Conservation (phyloP, 1,140 invertebrate species). For the Drosophila suzukii region DNA sequence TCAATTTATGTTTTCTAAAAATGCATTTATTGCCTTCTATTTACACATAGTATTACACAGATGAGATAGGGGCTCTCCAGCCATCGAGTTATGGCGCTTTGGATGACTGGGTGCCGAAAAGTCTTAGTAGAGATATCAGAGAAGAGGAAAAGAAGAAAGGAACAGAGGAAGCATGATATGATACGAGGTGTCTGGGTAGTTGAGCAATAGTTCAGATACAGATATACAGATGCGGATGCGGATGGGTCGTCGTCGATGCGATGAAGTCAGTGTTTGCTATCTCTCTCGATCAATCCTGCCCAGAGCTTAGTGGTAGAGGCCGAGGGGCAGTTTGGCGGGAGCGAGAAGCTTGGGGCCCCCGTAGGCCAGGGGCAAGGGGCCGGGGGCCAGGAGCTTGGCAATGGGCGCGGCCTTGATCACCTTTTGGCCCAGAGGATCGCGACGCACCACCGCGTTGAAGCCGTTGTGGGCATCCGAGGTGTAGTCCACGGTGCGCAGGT, state of each 20-base stretch:
- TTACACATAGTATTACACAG: constrained; percentile 57
- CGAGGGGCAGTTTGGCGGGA: constrained; percentile 57
- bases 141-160: constrained; percentile 22
- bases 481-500: constrained; percentile 88
- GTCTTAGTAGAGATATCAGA: constrained; percentile 41
- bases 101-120: constrained; percentile 32
- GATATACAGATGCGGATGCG: constrained; percentile 42
- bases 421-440: constrained; percentile 83
- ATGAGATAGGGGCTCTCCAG: constrained; percentile 56
- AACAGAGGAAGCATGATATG: constrained; percentile 23
- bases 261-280: constrained; percentile 74
- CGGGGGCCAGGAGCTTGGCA: constrained; percentile 50
- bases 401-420: constrained; percentile 83
- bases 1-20: constrained; percentile 41
- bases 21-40: constrained; percentile 80
- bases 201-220: constrained; percentile 31
- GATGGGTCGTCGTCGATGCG: constrained; percentile 71
- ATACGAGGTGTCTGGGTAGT: constrained; percentile 34
- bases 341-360: constrained; percentile 65
- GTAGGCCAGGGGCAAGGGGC: constrained; percentile 56
- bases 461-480: constrained; percentile 86
- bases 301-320: constrained; percentile 57
- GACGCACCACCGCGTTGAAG: constrained; percentile 85
- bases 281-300: constrained; percentile 51
- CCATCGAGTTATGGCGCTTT: constrained; percentile 11